Evolutionary conservation across 2,797 vertebrate species (phyloP), one percentile per base, ranked within the genome.

Genomic region (Gymnothorax javanicus): DNA sequence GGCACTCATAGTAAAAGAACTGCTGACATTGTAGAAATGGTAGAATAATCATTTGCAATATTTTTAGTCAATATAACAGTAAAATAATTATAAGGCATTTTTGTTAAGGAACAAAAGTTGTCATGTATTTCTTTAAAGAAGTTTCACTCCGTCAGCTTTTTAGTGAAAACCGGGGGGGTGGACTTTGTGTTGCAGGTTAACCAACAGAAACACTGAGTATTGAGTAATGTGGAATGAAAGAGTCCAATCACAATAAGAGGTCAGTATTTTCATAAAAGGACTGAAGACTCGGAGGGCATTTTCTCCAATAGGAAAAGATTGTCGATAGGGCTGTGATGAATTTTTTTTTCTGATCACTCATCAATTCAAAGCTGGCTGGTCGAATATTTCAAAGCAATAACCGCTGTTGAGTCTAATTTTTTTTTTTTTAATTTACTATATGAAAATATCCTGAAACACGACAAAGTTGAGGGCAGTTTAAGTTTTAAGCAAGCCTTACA

Each of bases 401-500:
- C 1, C 43, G 52, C 75, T 9, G 15, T 54, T 54, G 43, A 7
- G 15, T n/a, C n/a, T n/a, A n/a, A 25, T 0, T n/a, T 58, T 83
- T 23, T 54, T 83, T 57, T 33, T 56, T 58, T 7, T 83, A 20
- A 83, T 83, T 58, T 59, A 83, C 57, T n/a, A 54, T 15, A 25
- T 60, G 17, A 58, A 60, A 17, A 59, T 27, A 92, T 89, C 89
- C 91, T 71, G 62, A 86, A 92, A 89, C 79, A 89, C 88, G 89
- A 90, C 88, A 88, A 88, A 85, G 85, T 86, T 90, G 89, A 90
- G 86, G 81, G 83, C 84, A 33, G 69, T 90, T 92, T 93, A 93
- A 90, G 92, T 85, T n/a, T n/a, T n/a, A n/a, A n/a, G n/a, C n/a
- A 92, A 91, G 54, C 75, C 87, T 91, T 89, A 93, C 91, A 87